Conservation (phyloP, 1,140 invertebrate genomes). For the Hypothenemus hampei region DNA sequence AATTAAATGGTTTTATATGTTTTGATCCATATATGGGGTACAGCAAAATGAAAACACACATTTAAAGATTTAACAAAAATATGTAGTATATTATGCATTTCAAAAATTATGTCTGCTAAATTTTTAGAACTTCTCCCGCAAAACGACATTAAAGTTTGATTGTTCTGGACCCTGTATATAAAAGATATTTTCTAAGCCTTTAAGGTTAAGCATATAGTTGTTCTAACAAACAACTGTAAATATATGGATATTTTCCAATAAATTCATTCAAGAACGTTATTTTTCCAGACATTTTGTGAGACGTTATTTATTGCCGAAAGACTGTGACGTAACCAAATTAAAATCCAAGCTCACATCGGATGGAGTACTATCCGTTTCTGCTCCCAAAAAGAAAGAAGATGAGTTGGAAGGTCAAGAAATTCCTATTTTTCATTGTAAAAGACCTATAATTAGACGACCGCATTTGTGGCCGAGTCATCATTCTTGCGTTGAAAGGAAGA, state of each 20-base stretch:
- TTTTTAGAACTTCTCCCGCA: no score
- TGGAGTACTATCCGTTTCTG: conserved; percentile 10
- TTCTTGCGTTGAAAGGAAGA: conserved; percentile 10
- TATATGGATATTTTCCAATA: background rate
- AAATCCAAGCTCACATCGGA: conserved; percentile 17
- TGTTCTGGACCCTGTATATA: no score
- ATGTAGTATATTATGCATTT: no score
- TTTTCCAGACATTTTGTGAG: conserved; percentile 15
- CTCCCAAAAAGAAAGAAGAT: conserved; percentile 13
- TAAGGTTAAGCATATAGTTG: no score
- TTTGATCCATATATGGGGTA: no score
- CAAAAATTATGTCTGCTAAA: no score
- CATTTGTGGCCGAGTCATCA: conserved; percentile 12
- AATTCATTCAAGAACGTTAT: background rate
- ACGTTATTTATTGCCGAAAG: conserved; percentile 10
- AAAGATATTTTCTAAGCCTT: no score
- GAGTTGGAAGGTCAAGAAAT: conserved; percentile 7
- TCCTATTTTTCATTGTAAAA: conserved; percentile 14
- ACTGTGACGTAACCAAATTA: conserved; percentile 13
- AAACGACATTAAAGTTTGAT: background rate
- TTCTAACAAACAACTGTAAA: no score
- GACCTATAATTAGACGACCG: conserved; percentile 8
- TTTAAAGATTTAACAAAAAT: no score
- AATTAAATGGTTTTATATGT: no score
- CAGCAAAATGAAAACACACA: no score